These are phyloP conservation scores for Perodicticus potto DNA, from an alignment of 2,797 vertebrate genomes.

Conservation along the genomic window DNA sequence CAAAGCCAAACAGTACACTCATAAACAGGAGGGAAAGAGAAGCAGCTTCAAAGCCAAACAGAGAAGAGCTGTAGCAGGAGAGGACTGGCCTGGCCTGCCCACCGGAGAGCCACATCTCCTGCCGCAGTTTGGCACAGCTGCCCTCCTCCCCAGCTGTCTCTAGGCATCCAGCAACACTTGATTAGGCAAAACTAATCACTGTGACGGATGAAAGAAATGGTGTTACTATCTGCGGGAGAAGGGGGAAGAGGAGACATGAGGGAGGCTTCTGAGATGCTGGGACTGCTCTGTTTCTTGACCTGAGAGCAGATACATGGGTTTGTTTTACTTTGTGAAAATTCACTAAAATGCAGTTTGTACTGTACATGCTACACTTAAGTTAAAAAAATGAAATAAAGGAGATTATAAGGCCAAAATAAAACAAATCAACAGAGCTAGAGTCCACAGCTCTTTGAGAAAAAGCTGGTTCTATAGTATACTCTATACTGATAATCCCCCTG, in stretches of 20 bases:
- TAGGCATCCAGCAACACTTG: background rate
- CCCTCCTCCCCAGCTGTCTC: background rate
- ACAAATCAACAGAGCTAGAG: background rate
- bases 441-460: background rate
- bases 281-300: background rate
- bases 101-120: background rate
- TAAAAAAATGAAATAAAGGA: background rate
- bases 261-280: background rate
- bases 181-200: background rate
- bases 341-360: background rate
- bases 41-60: background rate
- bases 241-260: background rate
- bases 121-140: accelerated
- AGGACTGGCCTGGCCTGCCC: background rate
- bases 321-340: background rate
- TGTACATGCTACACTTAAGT: background rate
- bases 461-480: background rate
- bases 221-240: background rate
- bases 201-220: background rate
- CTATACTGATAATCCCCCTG: background rate
- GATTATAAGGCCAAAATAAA: background rate
- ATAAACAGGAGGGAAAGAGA: background rate
- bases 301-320: background rate
- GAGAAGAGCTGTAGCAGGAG: background rate
- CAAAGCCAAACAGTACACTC: background rate